Base-by-base conservation (phyloP, 2,797 vertebrate species). In the Phrynocephalus guinanensis region DNA sequence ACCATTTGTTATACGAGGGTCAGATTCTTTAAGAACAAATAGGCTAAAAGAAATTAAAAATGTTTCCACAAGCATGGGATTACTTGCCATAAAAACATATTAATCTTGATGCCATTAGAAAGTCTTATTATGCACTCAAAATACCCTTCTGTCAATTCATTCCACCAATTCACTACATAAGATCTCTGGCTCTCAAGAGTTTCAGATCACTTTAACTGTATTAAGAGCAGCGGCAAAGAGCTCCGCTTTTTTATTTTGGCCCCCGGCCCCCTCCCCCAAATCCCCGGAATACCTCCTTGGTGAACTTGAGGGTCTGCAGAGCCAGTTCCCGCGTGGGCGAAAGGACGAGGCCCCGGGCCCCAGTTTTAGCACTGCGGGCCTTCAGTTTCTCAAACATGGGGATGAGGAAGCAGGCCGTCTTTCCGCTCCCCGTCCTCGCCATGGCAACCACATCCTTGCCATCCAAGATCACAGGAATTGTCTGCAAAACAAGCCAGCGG, bases 261-360 rank as follows among this genome's bases (percentile, higher is more conserved):
- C 7, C 3, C 2, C 1, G 24, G 33, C 9, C 13, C 4, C 28
- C 0, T 0, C 26, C 67, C 68, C 4, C 22, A 0, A 20, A 8
- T 0, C 0, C 3, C 5, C 0, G 28, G 20, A 30, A 0, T 91
- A 98, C 99, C 98, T 99, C 99, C 95, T 97, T 99, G 16, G 99
- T 99, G 95, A 99, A 99, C 96, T 98, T 99, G 95, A 99, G 97
- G 89, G 99, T 99, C 96, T 99, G 99, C 92, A 99, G 95, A n/a
- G 99, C 99, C 94, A 99, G 95, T 93, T 99, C 99, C 4, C 99
- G 97, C 68, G 99, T 99, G 75, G 99, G 99, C 0, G 98, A 98
- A 73, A 99, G 97, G 93, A 99, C 76, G 18, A 99, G 97, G 70
- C 98, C 99, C 0, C 99, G 96, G 1, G 98, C 98, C 33, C 99